Evolutionary conservation across 2,888 invertebrate genomes (phyloP), one percentile per base, ranked within the genome.

Genomic region (Agrotis puta): DNA sequence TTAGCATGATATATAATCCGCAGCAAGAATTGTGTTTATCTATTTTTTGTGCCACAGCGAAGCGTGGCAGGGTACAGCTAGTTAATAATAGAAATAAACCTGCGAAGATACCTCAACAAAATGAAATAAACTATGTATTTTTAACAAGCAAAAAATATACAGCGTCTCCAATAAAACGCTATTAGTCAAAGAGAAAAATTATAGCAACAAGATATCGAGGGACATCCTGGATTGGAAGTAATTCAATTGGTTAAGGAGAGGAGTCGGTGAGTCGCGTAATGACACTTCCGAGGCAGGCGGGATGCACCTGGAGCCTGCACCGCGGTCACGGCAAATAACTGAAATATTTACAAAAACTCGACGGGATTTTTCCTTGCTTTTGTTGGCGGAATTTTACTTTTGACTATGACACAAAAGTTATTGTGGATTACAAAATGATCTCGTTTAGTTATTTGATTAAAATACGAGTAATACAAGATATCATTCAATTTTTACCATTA

Each of bases 261-360:
- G 74, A 80, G 65, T 61, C 87, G 78, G 59, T 83, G 84, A 79
- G 71, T 67, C 87, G 88, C 59, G 77, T 86, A 87, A 87, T 87
- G 77, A 82, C 63, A 79, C 72, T 81, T 87, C 85, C 84, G 85
- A 73, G 69, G 70, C 86, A 86, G 82, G 63, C 80, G 66, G 61
- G 68, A n/a, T 61, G 77, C 82, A 81, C 76, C 76, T 83, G 85
- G 66, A 78, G 20, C 74, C 57, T 72, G 72, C 58, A 45, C 67
- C 20, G 16, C 43, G 24, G 27, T n/a, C 27, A n/a, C 24, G 50
- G 57, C 39, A 22, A 58, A 81, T 81, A 43, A 67, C 62, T 47
- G 43, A 56, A 67, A 70, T 82, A 74, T 70, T 70, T 64, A 58
- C 47, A 53, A 39, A n/a, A 68, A 66, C 65, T 39, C n/a, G 33